A percentile compares a stretch with the other conserved stretches of the same genome.
These are phyloP conservation scores for Macrosoma leucophasiata DNA, from an alignment of 2,888 invertebrate genomes.

Conservation along the genomic window DNA sequence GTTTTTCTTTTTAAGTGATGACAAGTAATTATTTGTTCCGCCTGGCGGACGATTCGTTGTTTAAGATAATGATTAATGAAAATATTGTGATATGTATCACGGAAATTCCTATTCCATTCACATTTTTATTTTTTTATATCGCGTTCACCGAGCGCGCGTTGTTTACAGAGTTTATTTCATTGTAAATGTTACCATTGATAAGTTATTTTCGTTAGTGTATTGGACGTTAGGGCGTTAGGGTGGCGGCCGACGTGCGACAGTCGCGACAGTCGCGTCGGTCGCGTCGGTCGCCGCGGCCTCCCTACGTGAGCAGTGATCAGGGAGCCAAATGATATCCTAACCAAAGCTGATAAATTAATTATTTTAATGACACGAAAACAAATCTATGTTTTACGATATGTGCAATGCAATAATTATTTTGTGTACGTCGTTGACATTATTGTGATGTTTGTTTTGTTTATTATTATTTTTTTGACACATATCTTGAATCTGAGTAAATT, in stretches of 20 bases:
- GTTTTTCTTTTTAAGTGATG: conserved; percentile 20
- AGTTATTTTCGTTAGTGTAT: conserved; percentile 53
- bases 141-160: conserved; percentile 53
- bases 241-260: conserved; percentile 1
- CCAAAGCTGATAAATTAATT: conserved; percentile 43
- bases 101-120: conserved; percentile 69
- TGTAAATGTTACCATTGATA: conserved; percentile 74
- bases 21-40: conserved; percentile 30
- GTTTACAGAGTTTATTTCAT: conserved; percentile 57
- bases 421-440: conserved; percentile 15
- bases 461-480: conserved; percentile 25
- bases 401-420: conserved; percentile 28
- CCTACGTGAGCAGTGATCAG: conserved; percentile 23
- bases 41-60: conserved; percentile 38
- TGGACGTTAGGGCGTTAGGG: conserved; percentile 22
- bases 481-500: conserved; percentile 39
- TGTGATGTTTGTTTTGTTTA: conserved; percentile 19
- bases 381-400: conserved; percentile 21
- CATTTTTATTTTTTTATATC: conserved; percentile 63
- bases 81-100: conserved; percentile 68
- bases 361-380: conserved; percentile 23
- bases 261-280: conserved; percentile 1
- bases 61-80: conserved; percentile 26
- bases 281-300: conserved; percentile 16
- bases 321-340: conserved; percentile 37